Evolutionary conservation across 2,797 vertebrate species (phyloP), one percentile per base, ranked within the genome.

Genomic region (Fratercula arctica): DNA sequence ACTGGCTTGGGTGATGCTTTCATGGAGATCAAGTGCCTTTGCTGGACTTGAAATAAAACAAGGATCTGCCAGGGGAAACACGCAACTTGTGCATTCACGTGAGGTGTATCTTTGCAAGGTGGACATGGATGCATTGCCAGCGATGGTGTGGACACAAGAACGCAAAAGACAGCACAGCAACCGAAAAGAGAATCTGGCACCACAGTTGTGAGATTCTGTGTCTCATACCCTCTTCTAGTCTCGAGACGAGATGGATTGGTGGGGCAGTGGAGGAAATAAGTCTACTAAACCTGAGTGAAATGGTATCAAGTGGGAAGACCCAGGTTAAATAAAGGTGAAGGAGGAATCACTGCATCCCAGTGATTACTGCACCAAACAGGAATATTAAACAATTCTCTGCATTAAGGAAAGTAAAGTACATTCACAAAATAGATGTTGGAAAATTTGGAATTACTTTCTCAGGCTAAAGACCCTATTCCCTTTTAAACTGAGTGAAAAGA

Each of bases 151-250:
- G 28, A 25, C 31, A 64, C 11, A 33, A 46, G 39, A 7, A 33
- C 0, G 0, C 48, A 56, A 20, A 39, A 68, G 26, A 26, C 10
- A 50, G 26, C 24, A n/a, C 0, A 24, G 43, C 20, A 18, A 48
- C 14, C 39, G 15, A 45, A 72, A 41, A 26, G 17, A 51, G 17
- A 60, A 20, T 45, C 50, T 64, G 35, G 31, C 24, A 50, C 15
- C 31, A 50, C 7, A 24, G 10, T 4, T 54, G 29, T 57, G 41
- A 61, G 11, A 21, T 74, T 85, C 54, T 28, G 23, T 16, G 18
- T 56, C 56, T 89, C 25, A 4, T 4, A 16, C 2, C 11, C 21
- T 50, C n/a, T 63, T 53, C 35, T n/a, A n/a, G 11, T 24, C 39
- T 31, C 45, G 78, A 70, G 45, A 39, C 2, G 18, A 76, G 53